Evolutionary conservation across 2,888 invertebrate species (phyloP).

Genomic region (Himalopsyche japonica): DNA sequence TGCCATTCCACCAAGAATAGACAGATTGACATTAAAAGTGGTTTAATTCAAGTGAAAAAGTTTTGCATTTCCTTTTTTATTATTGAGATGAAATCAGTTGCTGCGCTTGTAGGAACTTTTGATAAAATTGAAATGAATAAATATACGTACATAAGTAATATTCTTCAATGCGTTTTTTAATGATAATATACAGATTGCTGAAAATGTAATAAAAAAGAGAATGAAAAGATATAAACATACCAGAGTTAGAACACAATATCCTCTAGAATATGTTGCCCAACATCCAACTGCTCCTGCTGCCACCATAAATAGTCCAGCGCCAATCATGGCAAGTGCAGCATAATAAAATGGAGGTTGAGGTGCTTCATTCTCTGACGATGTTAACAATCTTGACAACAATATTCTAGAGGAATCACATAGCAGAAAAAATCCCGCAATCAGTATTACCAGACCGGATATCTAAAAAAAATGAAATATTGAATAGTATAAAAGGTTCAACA

Average conservation of each 20-base stretch:
- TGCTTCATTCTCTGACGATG: constrained; percentile 63
- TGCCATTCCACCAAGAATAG: too few relatives aligned
- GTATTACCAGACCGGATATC: constrained; percentile 73
- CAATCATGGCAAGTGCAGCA: constrained; percentile 70
- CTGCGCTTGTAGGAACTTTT: too few relatives aligned
- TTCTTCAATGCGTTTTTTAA: too few relatives aligned
- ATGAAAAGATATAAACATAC: constrained; percentile 56
- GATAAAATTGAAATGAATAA: too few relatives aligned
- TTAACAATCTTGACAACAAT: constrained; percentile 71
- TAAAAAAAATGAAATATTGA: constrained; percentile 48
- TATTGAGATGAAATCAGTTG: too few relatives aligned
- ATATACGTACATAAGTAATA: too few relatives aligned
- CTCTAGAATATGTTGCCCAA: constrained; percentile 79
- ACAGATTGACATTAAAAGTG: too few relatives aligned
- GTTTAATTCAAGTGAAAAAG: too few relatives aligned
- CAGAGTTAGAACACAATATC: constrained; percentile 70
- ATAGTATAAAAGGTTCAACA: not conserved
- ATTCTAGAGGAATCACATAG: constrained; percentile 73
- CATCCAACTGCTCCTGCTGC: constrained; percentile 75
- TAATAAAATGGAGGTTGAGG: constrained; percentile 79
- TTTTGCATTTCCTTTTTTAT: too few relatives aligned
- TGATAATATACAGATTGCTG: not conserved
- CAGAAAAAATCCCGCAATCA: constrained; percentile 72
- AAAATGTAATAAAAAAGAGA: not conserved
- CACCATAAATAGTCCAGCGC: constrained; percentile 69